Evolutionary conservation across 2,888 invertebrate genomes (phyloP).

Genomic region (Tetramorium bicarinatum): DNA sequence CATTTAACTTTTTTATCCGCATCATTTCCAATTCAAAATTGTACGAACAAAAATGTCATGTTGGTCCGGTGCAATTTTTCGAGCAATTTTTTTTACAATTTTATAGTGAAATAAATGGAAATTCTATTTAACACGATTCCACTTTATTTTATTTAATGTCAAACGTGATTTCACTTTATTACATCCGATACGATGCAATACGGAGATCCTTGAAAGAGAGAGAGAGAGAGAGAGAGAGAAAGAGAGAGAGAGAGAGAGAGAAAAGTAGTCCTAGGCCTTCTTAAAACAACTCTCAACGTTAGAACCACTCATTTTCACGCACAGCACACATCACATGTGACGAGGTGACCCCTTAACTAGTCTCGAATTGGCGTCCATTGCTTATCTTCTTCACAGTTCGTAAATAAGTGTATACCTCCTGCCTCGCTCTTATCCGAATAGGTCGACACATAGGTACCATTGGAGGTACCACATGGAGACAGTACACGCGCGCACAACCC

Average conservation of each 20-base stretch:
- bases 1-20: neutral
- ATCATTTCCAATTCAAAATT: constrained; percentile 8
- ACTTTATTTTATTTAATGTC: neutral
- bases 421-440: constrained; percentile 59
- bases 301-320: constrained; percentile 18
- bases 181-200: neutral
- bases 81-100: constrained; percentile 3
- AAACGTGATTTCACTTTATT: neutral
- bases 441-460: constrained; percentile 45
- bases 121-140: neutral
- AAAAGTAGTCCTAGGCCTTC: neutral
- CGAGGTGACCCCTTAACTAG: constrained; percentile 64
- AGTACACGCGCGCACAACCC: constrained; percentile 42
- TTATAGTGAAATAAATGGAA: constrained; percentile 17
- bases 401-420: constrained; percentile 65
- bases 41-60: neutral
- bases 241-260: neutral
- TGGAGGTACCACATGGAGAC: constrained; percentile 58
- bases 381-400: constrained; percentile 70
- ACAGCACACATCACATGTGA: constrained; percentile 48
- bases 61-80: neutral
- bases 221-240: neutral
- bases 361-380: constrained; percentile 66
- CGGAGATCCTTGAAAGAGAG: neutral
- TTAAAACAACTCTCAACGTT: constrained; percentile 5